Percentiles rank a stretch among this genome's conserved stretches.
Conservation (phyloP, 2,888 invertebrate genomes). For the Nebria brevicollis region DNA sequence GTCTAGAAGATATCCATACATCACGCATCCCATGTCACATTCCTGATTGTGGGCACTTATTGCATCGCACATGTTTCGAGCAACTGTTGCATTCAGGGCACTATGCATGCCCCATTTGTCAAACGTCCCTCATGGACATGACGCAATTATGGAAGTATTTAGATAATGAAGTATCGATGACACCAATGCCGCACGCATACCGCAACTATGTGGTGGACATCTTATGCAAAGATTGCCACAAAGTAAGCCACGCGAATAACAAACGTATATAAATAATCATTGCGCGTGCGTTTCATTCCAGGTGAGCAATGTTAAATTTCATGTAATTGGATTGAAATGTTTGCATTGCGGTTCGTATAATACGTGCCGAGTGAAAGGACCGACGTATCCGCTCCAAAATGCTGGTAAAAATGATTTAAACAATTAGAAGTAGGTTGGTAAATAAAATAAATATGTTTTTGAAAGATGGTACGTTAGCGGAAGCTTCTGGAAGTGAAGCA, state of each 20-base stretch:
- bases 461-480: slow-evolving; percentile 16
- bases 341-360: slow-evolving; percentile 90
- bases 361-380: slow-evolving; percentile 82
- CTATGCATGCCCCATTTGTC: slow-evolving; percentile 90
- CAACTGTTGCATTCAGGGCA: slow-evolving; percentile 80
- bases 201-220: slow-evolving; percentile 82
- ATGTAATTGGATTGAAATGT: slow-evolving; percentile 89
- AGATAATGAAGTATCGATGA: slow-evolving; percentile 83
- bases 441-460: not conserved
- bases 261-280: not conserved
- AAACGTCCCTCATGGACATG: slow-evolving; percentile 90
- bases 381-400: slow-evolving; percentile 52
- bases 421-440: not conserved
- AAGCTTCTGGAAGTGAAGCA: slow-evolving; percentile 29
- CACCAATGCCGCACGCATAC: slow-evolving; percentile 87
- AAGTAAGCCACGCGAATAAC: slow-evolving; percentile 66
- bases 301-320: slow-evolving; percentile 85
- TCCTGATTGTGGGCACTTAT: slow-evolving; percentile 87
- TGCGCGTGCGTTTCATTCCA: slow-evolving; percentile 60
- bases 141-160: slow-evolving; percentile 82
- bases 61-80: slow-evolving; percentile 87
- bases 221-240: slow-evolving; percentile 91
- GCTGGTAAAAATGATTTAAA: too few relatives aligned
- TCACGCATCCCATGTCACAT: slow-evolving; percentile 90
- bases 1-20: slow-evolving; percentile 90